phyloP scores from a whole-genome alignment of 2,888 invertebrate genomes.

The Philereme transversata region DNA sequence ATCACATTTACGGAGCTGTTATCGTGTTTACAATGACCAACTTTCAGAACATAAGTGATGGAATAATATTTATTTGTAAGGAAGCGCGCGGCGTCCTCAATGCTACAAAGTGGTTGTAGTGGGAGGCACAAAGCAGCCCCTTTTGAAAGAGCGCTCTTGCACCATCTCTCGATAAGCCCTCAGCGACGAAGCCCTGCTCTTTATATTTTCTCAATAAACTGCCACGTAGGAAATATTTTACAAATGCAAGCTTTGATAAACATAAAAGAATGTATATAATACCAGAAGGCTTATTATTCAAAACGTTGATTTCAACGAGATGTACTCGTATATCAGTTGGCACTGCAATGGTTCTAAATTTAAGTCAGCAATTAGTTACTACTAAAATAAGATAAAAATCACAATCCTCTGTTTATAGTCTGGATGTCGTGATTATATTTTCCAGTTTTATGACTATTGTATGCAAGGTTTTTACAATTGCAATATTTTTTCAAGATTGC shows the following conservation, averaged over 20 bases:
- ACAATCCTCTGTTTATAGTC: too few species aligned
- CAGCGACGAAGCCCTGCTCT: constrained; percentile 45
- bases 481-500: neutral
- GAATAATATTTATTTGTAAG: neutral
- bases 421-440: neutral
- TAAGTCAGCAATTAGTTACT: too few species aligned
- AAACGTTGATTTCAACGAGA: too few species aligned
- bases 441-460: neutral
- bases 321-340: too few species aligned
- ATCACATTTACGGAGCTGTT: too few species aligned
- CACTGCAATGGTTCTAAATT: too few species aligned
- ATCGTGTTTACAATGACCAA: too few species aligned
- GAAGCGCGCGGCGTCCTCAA: constrained; percentile 48
- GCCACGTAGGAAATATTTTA: constrained; percentile 39
- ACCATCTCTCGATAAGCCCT: constrained; percentile 72
- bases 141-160: constrained; percentile 67
- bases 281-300: too few species aligned
- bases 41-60: too few species aligned
- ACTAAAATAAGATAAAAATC: too few species aligned
- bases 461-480: neutral
- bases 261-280: neutral
- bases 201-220: constrained; percentile 61
- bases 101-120: constrained; percentile 64
- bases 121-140: constrained; percentile 73
- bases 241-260: constrained; percentile 33